Conservation (phyloP, 2,113 vertebrate genomes). For the Mormoops blainvillei region DNA sequence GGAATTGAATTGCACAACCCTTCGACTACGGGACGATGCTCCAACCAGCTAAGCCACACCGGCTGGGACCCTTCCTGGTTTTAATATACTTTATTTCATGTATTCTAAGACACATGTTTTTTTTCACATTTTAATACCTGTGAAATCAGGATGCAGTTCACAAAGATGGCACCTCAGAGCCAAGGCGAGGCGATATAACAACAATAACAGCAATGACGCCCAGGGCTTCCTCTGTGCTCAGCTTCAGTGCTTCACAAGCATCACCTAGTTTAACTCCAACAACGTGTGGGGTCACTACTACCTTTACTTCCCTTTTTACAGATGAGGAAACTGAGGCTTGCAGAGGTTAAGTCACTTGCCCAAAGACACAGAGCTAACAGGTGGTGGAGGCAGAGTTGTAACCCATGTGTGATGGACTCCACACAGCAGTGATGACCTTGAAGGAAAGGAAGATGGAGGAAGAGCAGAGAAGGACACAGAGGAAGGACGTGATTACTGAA, state of each 20-base stretch:
- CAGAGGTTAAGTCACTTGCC: not conserved
- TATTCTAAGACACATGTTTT: not conserved
- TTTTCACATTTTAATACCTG: not conserved
- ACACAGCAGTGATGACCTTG: not conserved
- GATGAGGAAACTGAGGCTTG: not conserved
- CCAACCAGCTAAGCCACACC: too few relatives aligned
- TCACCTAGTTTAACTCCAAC: not conserved
- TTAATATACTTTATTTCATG: not conserved
- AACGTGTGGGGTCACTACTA: too few relatives aligned
- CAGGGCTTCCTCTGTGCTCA: not conserved
- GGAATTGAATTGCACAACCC: too few relatives aligned
- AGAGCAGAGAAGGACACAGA: not conserved
- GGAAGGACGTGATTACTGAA: not conserved
- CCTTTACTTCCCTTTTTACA: not conserved
- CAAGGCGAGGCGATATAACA: not conserved
- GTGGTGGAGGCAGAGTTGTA: not conserved
- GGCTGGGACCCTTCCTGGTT: not conserved
- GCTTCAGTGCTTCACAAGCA: fast-evolving
- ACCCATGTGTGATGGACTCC: not conserved
- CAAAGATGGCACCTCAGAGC: not conserved
- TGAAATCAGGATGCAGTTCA: not conserved
- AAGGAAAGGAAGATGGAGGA: not conserved
- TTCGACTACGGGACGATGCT: too few relatives aligned
- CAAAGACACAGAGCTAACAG: not conserved
- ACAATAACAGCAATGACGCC: not conserved